Conservation (phyloP, 2,888 invertebrate species). For the Siphlonurus alternatus region DNA sequence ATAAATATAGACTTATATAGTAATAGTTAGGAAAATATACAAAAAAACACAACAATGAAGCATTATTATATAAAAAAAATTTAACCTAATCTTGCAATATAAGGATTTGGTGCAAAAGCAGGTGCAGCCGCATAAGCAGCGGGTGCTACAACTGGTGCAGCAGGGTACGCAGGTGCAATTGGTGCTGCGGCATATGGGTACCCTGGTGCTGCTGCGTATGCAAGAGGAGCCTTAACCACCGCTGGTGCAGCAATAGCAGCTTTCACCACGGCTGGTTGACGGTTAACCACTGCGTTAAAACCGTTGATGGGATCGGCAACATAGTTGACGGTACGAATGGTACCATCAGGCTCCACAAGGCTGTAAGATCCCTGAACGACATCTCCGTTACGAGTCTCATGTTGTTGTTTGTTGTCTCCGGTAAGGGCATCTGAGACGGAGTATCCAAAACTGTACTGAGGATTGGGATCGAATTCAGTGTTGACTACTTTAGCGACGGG, state of each 20-base stretch:
- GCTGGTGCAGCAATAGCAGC: conserved; percentile 1
- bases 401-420: too few relatives aligned
- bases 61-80: too few relatives aligned
- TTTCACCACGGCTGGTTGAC: background rate
- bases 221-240: background rate
- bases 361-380: too few relatives aligned
- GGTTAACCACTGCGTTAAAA: conserved; percentile 12
- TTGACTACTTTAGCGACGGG: conserved; percentile 8
- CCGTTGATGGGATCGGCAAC: too few relatives aligned
- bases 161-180: background rate
- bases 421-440: conserved; percentile 7
- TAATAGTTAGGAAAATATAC: too few relatives aligned
- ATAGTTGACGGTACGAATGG: too few relatives aligned
- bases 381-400: too few relatives aligned
- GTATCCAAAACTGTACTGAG: conserved; percentile 12
- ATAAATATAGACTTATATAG: too few relatives aligned
- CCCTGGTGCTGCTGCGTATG: conserved; percentile 5
- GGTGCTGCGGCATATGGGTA: background rate
- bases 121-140: conserved; percentile 5
- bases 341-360: too few relatives aligned
- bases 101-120: background rate
- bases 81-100: too few relatives aligned
- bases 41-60: too few relatives aligned
- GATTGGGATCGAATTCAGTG: conserved; percentile 10
- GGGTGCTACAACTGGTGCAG: conserved; percentile 5